Evolutionary conservation across 2,113 vertebrate species (phyloP), one percentile per base, ranked within the genome.

Genomic region (Elaphurus davidianus): DNA sequence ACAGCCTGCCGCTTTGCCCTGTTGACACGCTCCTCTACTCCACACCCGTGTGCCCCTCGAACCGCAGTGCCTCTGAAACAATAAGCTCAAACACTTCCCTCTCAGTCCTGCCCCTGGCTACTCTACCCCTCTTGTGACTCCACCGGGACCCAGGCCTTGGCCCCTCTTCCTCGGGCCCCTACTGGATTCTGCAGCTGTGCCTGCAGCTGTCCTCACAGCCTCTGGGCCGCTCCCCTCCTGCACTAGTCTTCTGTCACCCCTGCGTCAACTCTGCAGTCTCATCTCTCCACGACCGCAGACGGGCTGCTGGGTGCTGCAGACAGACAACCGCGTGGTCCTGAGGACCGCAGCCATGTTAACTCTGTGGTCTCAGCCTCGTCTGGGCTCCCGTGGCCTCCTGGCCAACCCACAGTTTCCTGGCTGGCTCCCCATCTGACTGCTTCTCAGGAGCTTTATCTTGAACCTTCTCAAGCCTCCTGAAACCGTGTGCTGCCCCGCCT

Each of bases 211-310:
- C 71, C 33, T 45, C 28, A 47, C 55, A 9, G 2, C 60, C 45
- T 17, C 59, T 0, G 50, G 67, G 17, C 16, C 3, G 0, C 8
- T 14, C 12, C 50, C 17, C 6, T 6, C 25, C 15, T 25, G 16
- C 52, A 43, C 33, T 47, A 1, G 10, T 93, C 43, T 86, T 82
- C 54, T 5, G 6, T 67, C 2, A 6, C 12, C 16, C 21, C 17
- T 2, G 36, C 3, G 2, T 7, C 67, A 47, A 7, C 25, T 71
- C 78, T 7, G 57, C 43, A 1, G 7, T 43, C n/a, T 45, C 19
- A 28, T 9, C 27, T 47, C 43, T 79, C 40, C 3, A 6, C 3
- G 11, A 30, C 1, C 2, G 4, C n/a, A 71, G 21, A 13, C 1
- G 9, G 88, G 36, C 45, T 59, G 62, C 86, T 36, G 52, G 23